Evolutionary conservation across 1,140 invertebrate genomes (phyloP).

Genomic region (Trichonephila inaurata): DNA sequence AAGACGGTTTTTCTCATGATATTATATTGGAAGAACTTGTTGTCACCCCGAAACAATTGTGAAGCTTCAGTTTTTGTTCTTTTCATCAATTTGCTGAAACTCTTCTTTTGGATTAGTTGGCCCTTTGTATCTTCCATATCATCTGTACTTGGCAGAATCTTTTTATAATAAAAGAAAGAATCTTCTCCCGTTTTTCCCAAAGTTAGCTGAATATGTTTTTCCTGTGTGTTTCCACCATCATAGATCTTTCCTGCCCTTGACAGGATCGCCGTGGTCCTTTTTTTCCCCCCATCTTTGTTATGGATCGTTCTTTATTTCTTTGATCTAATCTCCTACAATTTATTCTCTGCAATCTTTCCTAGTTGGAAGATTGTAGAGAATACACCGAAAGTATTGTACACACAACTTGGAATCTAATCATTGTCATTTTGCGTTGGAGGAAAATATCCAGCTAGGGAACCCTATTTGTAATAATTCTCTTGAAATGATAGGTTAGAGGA

Average conservation of each 20-base stretch:
- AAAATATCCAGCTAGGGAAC: background rate
- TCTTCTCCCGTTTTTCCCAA: background rate
- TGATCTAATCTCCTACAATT: conserved; percentile 37
- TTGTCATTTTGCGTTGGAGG: conserved; percentile 17
- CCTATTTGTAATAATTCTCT: background rate
- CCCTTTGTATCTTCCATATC: background rate
- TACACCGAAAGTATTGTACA: background rate
- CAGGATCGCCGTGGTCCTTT: conserved; percentile 8
- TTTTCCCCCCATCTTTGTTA: background rate
- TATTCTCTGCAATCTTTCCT: conserved; percentile 21
- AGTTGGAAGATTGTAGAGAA: conserved; percentile 29
- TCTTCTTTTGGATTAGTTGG: conserved; percentile 21
- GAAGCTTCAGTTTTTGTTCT: background rate
- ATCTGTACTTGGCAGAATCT: conserved; percentile 57
- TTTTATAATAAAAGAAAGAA: conserved; percentile 47
- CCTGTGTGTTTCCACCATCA: conserved; percentile 39
- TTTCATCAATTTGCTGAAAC: background rate
- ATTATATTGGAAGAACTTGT: background rate
- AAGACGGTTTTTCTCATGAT: background rate
- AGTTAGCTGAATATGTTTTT: conserved; percentile 41
- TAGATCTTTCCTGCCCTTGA: conserved; percentile 42
- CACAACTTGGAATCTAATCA: conserved; percentile 20
- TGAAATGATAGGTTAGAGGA: background rate
- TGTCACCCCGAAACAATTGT: background rate
- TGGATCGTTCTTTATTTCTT: conserved; percentile 47